A percentile compares a stretch with the other conserved stretches of the same genome.
Conservation (phyloP, 64 coral and sea anemone genomes). For the Acropora yongei region DNA sequence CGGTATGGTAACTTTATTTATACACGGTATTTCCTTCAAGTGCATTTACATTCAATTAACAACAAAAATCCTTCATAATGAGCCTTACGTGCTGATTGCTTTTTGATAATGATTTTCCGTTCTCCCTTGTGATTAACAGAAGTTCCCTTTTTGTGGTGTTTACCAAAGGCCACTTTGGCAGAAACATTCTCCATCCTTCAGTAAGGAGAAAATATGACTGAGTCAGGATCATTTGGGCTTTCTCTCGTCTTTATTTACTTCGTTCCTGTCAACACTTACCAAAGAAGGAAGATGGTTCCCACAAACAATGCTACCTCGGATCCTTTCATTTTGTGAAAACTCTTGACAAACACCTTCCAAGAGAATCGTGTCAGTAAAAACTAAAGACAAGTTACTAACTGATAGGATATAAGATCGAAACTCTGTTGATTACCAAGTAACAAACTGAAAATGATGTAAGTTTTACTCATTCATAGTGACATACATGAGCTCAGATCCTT, state of each 20-base stretch:
- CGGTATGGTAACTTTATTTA: too few species aligned
- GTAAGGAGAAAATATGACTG: background rate
- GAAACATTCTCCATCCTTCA: background rate
- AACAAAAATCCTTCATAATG: background rate
- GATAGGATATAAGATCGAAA: too few species aligned
- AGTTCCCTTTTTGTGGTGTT: background rate
- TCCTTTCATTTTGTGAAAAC: background rate
- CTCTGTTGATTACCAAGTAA: too few species aligned
- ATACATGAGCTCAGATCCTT: too few species aligned
- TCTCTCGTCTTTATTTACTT: background rate
- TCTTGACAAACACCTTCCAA: too few species aligned
- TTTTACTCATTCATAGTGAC: too few species aligned
- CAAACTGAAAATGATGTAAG: too few species aligned
- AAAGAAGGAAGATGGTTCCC: background rate
- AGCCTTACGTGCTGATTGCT: background rate
- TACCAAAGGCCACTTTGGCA: background rate
- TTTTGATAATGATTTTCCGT: background rate
- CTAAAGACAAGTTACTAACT: too few species aligned
- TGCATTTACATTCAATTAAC: background rate
- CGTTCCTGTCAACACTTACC: background rate
- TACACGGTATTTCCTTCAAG: background rate
- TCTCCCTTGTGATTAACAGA: background rate
- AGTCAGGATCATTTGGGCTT: background rate
- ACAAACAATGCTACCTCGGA: background rate
- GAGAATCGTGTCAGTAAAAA: too few species aligned